Evolutionary conservation across 2,113 vertebrate genomes (phyloP), one percentile per base, ranked within the genome.

Genomic region (Talpa occidentalis): DNA sequence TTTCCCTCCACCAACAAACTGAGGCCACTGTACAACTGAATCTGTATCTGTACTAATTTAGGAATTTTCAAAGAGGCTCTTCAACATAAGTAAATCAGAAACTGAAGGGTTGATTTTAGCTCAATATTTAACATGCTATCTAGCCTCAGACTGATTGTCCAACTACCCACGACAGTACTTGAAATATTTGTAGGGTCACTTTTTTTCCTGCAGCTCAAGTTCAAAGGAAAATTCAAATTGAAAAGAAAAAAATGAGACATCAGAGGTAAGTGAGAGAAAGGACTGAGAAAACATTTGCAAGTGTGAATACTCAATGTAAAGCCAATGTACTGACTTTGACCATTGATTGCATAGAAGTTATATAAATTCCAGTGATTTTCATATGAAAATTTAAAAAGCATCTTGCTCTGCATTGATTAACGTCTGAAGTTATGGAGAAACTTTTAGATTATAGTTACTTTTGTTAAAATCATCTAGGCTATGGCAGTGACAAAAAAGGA

Each of bases 21-120:
- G 70, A 85, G 49, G 52, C 24, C 5, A 1, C 60, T 67, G 37
- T 67, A 21, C 35, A 78, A 5, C 2, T 67, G 49, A 59, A 74
- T 32, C 84, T 70, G 66, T 72, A 90, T 28, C 30, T 81, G 11
- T 85, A n/a, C 32, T 93, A 7, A 60, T 60, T 93, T 94, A 80
- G 79, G 44, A 94, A 70, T 26, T 22, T 35, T 76, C 32, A 54
- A 54, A 60, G 35, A 67, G 30, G n/a, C 2, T 93, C 44, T 35
- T 64, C 47, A 85, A 24, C 10, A 26, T 32, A 49, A 79, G 64
- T 83, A n/a, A 90, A 93, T n/a, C 47, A 94, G 62, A 74, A 87
- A 44, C 52, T 85, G 32, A 6, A 69, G 60, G n/a, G 21, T 64
- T 91, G 64, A 28, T 37, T 67, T 54, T 44, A 85, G 86, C 74